Evolutionary conservation across 1,140 invertebrate species (phyloP).

Genomic region (Drosophila tropicalis): DNA sequence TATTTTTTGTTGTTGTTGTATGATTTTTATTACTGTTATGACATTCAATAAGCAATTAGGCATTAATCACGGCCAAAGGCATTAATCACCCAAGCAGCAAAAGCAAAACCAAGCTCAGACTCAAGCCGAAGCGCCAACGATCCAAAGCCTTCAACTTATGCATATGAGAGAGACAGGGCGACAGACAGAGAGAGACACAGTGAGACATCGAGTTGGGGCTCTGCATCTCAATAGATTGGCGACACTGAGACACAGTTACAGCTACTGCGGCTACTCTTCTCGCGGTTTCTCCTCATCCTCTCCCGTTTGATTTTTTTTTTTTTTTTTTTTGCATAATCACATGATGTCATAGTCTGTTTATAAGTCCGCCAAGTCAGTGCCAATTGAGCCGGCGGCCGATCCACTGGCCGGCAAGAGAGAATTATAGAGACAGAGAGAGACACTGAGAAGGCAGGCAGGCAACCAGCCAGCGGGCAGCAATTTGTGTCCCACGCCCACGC

Average conservation of each 20-base stretch:
- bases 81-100: constrained; percentile 19
- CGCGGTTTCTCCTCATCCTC: background rate
- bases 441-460: background rate
- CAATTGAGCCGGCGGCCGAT: constrained; percentile 34
- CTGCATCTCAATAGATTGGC: constrained; percentile 17
- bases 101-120: constrained; percentile 35
- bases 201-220: background rate
- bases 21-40: constrained; percentile 71
- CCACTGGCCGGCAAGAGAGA: constrained; percentile 32
- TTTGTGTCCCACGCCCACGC: constrained; percentile 70
- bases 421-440: background rate
- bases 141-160: constrained; percentile 68
- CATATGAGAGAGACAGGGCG: constrained; percentile 39
- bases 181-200: constrained; percentile 11
- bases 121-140: constrained; percentile 46
- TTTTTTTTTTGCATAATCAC: constrained; percentile 49
- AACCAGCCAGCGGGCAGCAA: constrained; percentile 3
- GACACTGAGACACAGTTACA: constrained; percentile 20
- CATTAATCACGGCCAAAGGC: constrained; percentile 67
- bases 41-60: constrained; percentile 78
- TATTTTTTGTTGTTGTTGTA: constrained; percentile 38
- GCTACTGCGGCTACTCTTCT: background rate
- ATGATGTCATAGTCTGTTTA: constrained; percentile 77
- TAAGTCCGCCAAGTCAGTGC: constrained; percentile 59
- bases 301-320: background rate